Evolutionary conservation across 1,140 invertebrate species (phyloP).

Genomic region (Pogonomyrmex barbatus): DNA sequence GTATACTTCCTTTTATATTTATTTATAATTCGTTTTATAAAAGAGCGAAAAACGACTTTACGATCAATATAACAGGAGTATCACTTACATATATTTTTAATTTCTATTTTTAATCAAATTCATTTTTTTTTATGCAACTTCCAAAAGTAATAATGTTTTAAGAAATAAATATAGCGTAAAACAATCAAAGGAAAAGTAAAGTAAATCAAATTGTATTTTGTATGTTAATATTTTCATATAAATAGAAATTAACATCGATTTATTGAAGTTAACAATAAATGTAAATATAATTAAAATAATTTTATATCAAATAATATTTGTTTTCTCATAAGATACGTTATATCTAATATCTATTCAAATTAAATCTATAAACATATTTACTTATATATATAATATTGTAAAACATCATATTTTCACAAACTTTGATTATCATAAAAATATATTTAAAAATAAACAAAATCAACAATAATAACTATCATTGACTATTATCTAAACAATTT

Average conservation of each 20-base stretch:
- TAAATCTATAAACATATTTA: background rate
- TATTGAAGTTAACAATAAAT: background rate
- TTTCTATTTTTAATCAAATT: background rate
- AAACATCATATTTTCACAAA: too few relatives aligned
- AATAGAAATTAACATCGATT: background rate
- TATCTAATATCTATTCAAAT: background rate
- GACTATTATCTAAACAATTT: too few relatives aligned
- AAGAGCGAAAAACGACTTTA: background rate
- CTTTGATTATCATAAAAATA: too few relatives aligned
- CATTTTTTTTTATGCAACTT: conserved; percentile 7
- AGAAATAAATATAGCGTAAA: background rate
- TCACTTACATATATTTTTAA: background rate
- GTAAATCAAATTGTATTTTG: background rate
- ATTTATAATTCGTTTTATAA: background rate
- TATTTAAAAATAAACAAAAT: too few relatives aligned
- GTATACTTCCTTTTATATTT: background rate
- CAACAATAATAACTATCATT: too few relatives aligned
- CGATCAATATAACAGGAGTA: background rate
- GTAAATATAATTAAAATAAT: background rate
- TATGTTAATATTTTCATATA: background rate
- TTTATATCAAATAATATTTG: background rate
- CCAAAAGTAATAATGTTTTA: background rate
- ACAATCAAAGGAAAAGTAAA: background rate
- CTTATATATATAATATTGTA: background rate
- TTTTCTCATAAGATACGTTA: background rate